Conservation (phyloP, 2,888 invertebrate genomes). For the Meiosimyza platycephala region DNA sequence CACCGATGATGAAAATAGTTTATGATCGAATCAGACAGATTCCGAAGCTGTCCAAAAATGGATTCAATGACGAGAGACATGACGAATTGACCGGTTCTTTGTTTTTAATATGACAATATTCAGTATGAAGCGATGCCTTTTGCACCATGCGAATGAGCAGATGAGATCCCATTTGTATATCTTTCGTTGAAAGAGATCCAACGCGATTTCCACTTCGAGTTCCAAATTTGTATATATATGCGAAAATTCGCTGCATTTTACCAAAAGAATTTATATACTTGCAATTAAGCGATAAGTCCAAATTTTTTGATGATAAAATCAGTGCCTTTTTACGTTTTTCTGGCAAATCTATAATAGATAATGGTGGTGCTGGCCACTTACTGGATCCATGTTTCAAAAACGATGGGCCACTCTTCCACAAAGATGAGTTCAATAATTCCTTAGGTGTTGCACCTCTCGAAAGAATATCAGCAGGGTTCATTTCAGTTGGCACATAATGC, state of each 20-base stretch:
- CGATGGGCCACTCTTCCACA: neutral
- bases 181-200: conserved; percentile 7
- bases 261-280: conserved; percentile 25
- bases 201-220: neutral
- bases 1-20: conserved; percentile 27
- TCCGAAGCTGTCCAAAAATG: conserved; percentile 26
- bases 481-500: neutral
- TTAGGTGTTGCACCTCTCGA: neutral
- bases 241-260: conserved; percentile 30
- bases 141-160: conserved; percentile 32
- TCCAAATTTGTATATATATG: conserved; percentile 14
- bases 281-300: conserved; percentile 14
- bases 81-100: neutral
- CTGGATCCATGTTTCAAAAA: too few relatives aligned
- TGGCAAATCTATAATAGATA: too few relatives aligned
- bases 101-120: neutral
- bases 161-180: conserved; percentile 25
- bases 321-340: neutral
- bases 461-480: neutral
- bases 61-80: neutral
- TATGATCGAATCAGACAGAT: conserved; percentile 15
- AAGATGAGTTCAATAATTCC: neutral
- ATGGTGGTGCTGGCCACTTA: too few relatives aligned
- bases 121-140: conserved; percentile 8
- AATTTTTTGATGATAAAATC: neutral